Evolutionary conservation across 2,113 vertebrate genomes (phyloP).

Genomic region (Pseudopodoces humilis): DNA sequence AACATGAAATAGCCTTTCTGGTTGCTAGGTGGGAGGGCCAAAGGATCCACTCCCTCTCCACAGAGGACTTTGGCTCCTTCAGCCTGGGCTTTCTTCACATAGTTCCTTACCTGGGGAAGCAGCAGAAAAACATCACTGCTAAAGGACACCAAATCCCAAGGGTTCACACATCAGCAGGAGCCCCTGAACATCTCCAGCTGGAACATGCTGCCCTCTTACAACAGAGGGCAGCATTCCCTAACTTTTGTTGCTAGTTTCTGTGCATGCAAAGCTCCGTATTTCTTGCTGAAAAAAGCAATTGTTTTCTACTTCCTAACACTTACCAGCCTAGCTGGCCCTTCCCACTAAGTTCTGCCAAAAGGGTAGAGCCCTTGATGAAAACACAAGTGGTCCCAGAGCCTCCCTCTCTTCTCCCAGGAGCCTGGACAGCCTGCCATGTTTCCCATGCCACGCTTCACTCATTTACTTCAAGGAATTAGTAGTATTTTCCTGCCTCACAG

Average conservation of each 20-base stretch:
- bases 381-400: background rate
- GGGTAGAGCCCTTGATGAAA: background rate
- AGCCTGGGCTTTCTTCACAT: slow-evolving; percentile 80
- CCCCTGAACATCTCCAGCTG: background rate
- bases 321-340: background rate
- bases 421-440: background rate
- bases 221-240: background rate
- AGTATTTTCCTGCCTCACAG: background rate
- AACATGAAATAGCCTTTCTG: slow-evolving; percentile 89
- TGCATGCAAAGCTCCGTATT: background rate
- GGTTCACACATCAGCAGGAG: background rate
- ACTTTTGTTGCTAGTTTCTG: background rate
- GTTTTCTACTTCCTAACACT: background rate
- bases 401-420: background rate
- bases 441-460: background rate
- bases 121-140: background rate
- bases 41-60: slow-evolving; percentile 86
- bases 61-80: slow-evolving; percentile 90
- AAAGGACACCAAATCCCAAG: background rate
- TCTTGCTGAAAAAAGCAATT: background rate
- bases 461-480: background rate
- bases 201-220: background rate
- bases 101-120: slow-evolving; percentile 82
- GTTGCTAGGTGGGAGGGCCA: slow-evolving; percentile 78
- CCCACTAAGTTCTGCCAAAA: background rate